These are phyloP conservation scores for Zaprionus inermis DNA, from an alignment of 1,140 invertebrate species.

Conservation along the genomic window DNA sequence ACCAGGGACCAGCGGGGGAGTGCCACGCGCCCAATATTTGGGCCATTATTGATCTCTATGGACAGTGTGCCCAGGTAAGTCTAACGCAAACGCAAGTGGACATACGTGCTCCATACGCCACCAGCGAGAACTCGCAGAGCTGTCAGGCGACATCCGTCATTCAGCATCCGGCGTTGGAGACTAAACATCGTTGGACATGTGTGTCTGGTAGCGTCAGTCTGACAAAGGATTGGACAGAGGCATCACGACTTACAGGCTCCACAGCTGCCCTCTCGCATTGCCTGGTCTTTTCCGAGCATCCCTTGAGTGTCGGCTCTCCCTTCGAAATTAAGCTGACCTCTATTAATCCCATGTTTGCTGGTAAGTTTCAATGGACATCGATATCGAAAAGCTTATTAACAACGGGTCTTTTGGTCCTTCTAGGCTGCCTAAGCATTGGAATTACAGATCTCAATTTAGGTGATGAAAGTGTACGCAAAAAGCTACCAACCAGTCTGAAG, in stretches of 20 bases:
- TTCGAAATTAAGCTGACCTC: constrained; percentile 81
- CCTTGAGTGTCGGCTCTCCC: constrained; percentile 75
- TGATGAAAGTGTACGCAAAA: constrained; percentile 79
- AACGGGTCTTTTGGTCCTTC: neutral
- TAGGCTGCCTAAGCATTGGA: constrained; percentile 78
- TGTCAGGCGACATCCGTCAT: constrained; percentile 83
- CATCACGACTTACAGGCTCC: constrained; percentile 66
- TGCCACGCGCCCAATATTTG: constrained; percentile 93
- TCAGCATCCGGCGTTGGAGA: constrained; percentile 73
- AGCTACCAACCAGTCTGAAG: constrained; percentile 75
- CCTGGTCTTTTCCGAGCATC: constrained; percentile 81
- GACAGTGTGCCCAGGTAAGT: constrained; percentile 95
- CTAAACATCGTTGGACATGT: constrained; percentile 82
- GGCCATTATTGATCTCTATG: constrained; percentile 97
- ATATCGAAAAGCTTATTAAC: neutral
- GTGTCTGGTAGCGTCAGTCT: constrained; percentile 78
- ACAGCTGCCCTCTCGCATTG: constrained; percentile 74
- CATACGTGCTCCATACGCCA: constrained; percentile 82
- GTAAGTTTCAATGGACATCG: constrained; percentile 31
- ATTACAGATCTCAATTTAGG: constrained; percentile 81
- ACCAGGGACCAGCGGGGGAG: constrained; percentile 94
- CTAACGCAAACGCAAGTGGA: constrained; percentile 83
- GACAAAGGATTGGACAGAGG: constrained; percentile 82
- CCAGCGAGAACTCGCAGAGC: constrained; percentile 83
- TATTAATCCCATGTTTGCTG: constrained; percentile 80